phyloP scores from a whole-genome alignment of 2,888 invertebrate species.

The Carpatolechia fugitivella region DNA sequence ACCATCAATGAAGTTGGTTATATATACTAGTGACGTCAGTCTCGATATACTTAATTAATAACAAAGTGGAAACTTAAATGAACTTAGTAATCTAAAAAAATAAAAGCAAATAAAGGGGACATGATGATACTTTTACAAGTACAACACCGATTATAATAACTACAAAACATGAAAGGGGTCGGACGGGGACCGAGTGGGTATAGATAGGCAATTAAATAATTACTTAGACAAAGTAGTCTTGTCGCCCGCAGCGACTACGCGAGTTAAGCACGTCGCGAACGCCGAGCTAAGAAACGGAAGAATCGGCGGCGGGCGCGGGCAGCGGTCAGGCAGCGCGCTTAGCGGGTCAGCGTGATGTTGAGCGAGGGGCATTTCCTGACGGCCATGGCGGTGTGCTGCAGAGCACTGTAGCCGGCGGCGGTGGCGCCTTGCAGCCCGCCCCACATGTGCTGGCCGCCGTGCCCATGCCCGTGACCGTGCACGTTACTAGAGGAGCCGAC shows the following conservation, averaged over 20 bases:
- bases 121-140: conserved; percentile 31
- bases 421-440: conserved; percentile 72
- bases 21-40: conserved; percentile 20
- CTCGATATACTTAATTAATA: conserved; percentile 26
- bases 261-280: neutral
- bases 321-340: conserved; percentile 31
- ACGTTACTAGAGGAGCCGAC: conserved; percentile 80
- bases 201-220: neutral
- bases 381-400: conserved; percentile 75
- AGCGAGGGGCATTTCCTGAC: conserved; percentile 88
- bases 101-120: conserved; percentile 51
- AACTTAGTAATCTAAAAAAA: conserved; percentile 32
- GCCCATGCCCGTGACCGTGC: conserved; percentile 26
- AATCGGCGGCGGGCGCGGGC: conserved; percentile 17
- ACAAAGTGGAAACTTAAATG: conserved; percentile 35
- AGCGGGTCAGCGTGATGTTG: conserved; percentile 84
- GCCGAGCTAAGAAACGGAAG: conserved; percentile 8
- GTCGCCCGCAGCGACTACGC: neutral
- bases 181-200: conserved; percentile 39
- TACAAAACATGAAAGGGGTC: conserved; percentile 52
- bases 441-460: conserved; percentile 54
- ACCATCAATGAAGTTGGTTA: neutral
- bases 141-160: conserved; percentile 54
- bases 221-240: neutral
- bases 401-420: conserved; percentile 75